phyloP scores from a whole-genome alignment of 1,140 invertebrate species.

The Microvelia longipes region DNA sequence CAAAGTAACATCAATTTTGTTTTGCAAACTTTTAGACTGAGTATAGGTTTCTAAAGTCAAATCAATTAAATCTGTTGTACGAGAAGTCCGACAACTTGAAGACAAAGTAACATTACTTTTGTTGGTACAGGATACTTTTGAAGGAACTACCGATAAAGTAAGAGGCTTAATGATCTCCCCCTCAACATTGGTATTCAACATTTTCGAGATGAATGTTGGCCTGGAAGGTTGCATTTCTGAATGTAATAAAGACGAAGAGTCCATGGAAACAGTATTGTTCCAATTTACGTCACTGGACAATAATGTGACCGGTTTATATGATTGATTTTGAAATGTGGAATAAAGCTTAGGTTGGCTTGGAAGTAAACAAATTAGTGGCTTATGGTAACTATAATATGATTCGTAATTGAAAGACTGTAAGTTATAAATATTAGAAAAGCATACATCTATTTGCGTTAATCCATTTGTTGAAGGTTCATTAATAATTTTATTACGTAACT shows the following conservation, averaged over 20 bases:
- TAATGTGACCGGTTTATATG: no score
- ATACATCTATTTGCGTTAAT: background rate
- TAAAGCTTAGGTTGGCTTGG: background rate
- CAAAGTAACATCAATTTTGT: no score
- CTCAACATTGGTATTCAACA: background rate
- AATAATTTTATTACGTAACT: background rate
- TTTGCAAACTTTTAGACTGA: no score
- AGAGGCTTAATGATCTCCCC: background rate
- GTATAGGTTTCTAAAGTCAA: no score
- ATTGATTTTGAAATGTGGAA: no score
- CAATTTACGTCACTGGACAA: background rate
- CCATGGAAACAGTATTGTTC: background rate
- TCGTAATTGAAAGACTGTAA: background rate
- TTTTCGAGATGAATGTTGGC: background rate
- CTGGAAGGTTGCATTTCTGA: background rate
- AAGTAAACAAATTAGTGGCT: background rate
- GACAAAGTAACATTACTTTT: no score
- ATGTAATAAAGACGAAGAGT: background rate
- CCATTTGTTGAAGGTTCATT: background rate
- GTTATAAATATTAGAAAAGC: background rate
- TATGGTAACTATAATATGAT: background rate
- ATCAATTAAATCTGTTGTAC: no score
- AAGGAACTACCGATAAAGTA: no score
- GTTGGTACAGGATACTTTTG: no score
- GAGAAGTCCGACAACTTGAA: no score